Base-by-base conservation (phyloP, 2,888 invertebrate genomes). In the Rhagonycha fulva region DNA sequence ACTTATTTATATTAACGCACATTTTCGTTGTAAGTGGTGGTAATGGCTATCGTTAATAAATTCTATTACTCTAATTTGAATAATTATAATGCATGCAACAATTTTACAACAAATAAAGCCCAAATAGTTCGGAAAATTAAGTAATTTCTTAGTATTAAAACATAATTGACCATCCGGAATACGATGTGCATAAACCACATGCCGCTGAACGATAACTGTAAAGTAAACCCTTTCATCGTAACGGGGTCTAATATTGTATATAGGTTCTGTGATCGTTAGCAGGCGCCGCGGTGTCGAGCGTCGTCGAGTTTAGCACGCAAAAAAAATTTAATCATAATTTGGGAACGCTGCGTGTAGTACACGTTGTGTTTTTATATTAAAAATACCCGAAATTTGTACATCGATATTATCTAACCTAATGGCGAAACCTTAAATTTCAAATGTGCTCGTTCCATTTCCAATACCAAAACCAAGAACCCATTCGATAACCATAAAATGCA, bases 271-370 rank as follows among this genome's bases (percentile, higher is more conserved):
- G 75, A 72, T 72, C 72, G 74, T 77, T 79, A 79, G 79, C 74
- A 80, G 82, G 81, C 80, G 82, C 81, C 81, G 72, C 80, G 81
- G 81, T 80, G 83, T 76, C 81, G 79, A 82, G 79, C 82, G 82
- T 82, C 82, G 81, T 81, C 78, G 74, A 79, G 78, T 66, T 14
- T 63, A 66, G 26, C 26, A 19, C 19, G 63, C 63, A 24, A 66
- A 24, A 66, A 61, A 66, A 66, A 10, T 23, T 47, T 47, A 47
- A 47, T 66, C 63, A 24, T 19, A 26, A 19, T 66, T 66, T 66
- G 23, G 63, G 14, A 14, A n/a, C 47, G n/a, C 47, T 47, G 47
- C 47, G 47, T 47, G 47, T n/a, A n/a, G n/a, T 47, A 12, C 47
- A 47, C 47, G 47, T 47, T 47, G 47, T 47, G 47, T 47, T 47